phyloP scores from a whole-genome alignment of 2,888 invertebrate genomes.

The Petrophora chlorosata region DNA sequence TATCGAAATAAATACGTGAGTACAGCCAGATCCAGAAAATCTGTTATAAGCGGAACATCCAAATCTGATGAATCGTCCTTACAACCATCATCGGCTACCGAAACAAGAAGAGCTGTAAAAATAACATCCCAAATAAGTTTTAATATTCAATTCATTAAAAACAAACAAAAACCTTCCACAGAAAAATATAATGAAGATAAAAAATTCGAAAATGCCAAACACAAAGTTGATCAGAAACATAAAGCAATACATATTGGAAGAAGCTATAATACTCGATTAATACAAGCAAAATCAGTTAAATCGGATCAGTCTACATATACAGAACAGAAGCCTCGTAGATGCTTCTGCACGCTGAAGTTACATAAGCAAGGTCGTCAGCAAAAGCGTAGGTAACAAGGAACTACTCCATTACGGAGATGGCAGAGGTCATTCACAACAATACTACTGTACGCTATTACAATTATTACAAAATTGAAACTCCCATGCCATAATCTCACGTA shows the following conservation, averaged over 20 bases:
- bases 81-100: background rate
- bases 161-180: slow-evolving; percentile 2
- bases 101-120: slow-evolving; percentile 23
- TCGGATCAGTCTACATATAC: background rate
- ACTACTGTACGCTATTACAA: too few relatives aligned
- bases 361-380: slow-evolving; percentile 3
- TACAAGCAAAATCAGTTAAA: background rate
- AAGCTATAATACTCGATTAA: background rate
- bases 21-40: background rate
- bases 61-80: background rate
- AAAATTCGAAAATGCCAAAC: too few relatives aligned
- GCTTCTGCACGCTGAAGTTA: slow-evolving; percentile 19
- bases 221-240: background rate
- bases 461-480: too few relatives aligned
- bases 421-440: too few relatives aligned
- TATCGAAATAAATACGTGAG: background rate
- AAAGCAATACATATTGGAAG: background rate
- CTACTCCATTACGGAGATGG: too few relatives aligned
- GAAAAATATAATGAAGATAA: background rate
- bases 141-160: slow-evolving; percentile 41
- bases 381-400: background rate
- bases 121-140: slow-evolving; percentile 41
- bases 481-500: too few relatives aligned
- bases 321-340: slow-evolving; percentile 2
- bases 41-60: background rate